Evolutionary conservation across 2,888 invertebrate species (phyloP), one percentile per base, ranked within the genome.

Genomic region (Andrena bucephala): DNA sequence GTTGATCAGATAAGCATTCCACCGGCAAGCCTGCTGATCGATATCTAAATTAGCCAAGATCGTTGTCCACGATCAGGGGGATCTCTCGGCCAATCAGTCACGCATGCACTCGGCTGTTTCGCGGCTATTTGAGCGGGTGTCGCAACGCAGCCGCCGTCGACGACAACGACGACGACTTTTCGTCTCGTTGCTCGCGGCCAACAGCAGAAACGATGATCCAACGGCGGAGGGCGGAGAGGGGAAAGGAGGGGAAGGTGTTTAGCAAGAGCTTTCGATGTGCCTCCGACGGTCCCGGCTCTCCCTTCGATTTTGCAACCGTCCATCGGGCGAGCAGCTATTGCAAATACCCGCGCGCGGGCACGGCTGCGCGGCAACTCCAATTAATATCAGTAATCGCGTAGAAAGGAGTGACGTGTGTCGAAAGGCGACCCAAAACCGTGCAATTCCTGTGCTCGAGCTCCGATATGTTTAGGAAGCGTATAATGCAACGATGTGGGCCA

Each of bases 381-480:
- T 78, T 76, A 78, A 78, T 78, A 76, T 78, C 50, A 36, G 54
- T 68, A 68, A 75, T 48, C 75, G 54, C 31, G 54, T 77, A 62
- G 60, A 77, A 77, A 67, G 74, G 74, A 74, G 66, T 36, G 29
- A 2, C 48, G 31, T 5, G 10, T 77, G 59, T 36, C 59, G 77
- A 66, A 74, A 66, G 50, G 50, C 10, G 52, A 42, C 2, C 6
- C 66, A 5, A 29, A 69, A 33, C 20, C 52, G 59, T 65, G 36
- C 54, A 54, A 62, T 48, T 70, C 59, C 13, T 29, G n/a, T 54
- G 68, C 68, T 54, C 68, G 33, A 20, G 20, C 52, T 68, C 42
- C 42, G 42, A 42, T 42, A 42, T 42, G 42, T 42, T 42, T 42
- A 42, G 42, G 42, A 42, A 42, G 42, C 16, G 42, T 42, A 5